Evolutionary conservation across 37 sponge, comb jelly and placozoan genomes (phyloP), one percentile per base, ranked within the genome.

Genomic region (Hexactinellida sp.): DNA sequence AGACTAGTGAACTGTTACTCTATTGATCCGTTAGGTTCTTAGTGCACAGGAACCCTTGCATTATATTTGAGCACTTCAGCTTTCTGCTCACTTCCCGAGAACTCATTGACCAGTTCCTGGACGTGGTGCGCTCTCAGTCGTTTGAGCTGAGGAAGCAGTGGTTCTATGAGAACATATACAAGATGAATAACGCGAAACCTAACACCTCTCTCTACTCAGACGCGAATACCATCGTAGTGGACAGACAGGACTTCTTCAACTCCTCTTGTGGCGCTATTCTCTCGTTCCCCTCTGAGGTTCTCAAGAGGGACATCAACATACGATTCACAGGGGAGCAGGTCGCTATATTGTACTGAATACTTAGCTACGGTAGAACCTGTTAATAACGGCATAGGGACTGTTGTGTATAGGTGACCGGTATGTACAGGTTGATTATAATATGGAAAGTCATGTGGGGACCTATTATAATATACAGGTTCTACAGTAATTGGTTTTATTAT

Each of bases 111-210:
- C 82, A 90, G 30, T 95, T 95, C 85, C 89, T 95, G 82, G 90
- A 92, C 85, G 90, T 92, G 10, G 88, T 95, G 1, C 37, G 84
- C 16, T 13, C 84, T 84, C 84, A 85, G 90, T 91, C 93, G 10
- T 95, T 92, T 89, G 93, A 95, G 1, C 87, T 87, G 39, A 86
- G 97, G 54, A 91, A 91, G 55, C 88, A 94, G 38, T 97, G 97
- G 97, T 97, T 97, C 86, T 97, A 94, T 89, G 97, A 97, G 84
- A 97, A 97, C 84, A 89, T 97, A 28, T 90, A 94, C 54, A 36
- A 83, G 9, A 90, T 84, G 36, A 87, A 86, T 9, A 83, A 89
- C 0, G 89, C 91, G 19, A 47, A 51, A 10, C 89, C 85, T 36
- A 87, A 89, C 37, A 82, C 87, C 23, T 85, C 86, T 13, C 85